Percentiles rank a stretch among this genome's conserved stretches.
These are phyloP conservation scores for Drosophila subpulchrella DNA, from an alignment of 1,140 invertebrate species.

Conservation along the genomic window DNA sequence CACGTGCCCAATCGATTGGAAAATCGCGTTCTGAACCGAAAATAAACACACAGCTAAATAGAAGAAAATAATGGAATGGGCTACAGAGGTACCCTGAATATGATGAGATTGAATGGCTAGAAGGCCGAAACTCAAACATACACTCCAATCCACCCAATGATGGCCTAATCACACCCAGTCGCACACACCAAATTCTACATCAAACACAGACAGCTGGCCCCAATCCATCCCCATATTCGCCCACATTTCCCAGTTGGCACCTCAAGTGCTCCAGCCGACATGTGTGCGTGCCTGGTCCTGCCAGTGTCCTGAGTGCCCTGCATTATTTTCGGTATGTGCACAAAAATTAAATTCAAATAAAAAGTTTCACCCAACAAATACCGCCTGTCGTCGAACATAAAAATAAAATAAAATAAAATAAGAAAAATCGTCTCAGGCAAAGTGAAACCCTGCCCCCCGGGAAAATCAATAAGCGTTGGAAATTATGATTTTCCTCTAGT, in stretches of 20 bases:
- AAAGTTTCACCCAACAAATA: slow-evolving; percentile 26
- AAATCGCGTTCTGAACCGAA: slow-evolving; percentile 81
- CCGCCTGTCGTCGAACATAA: slow-evolving; percentile 30
- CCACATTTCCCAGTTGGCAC: slow-evolving; percentile 57
- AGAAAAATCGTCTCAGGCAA: slow-evolving; percentile 18
- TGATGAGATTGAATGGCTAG: slow-evolving; percentile 24
- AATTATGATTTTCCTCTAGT: slow-evolving; percentile 42
- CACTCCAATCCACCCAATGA: slow-evolving; percentile 20
- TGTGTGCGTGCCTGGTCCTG: slow-evolving; percentile 43
- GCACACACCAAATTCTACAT: slow-evolving; percentile 58
- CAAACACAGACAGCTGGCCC: slow-evolving; percentile 60
- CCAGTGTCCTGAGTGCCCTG: slow-evolving; percentile 28
- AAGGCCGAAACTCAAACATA: slow-evolving; percentile 17
- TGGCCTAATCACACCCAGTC: slow-evolving; percentile 67
- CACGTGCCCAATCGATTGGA: slow-evolving; percentile 82
- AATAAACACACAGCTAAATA: slow-evolving; percentile 82
- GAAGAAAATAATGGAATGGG: slow-evolving; percentile 62
- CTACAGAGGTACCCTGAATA: neutral
- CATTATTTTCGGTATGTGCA: slow-evolving; percentile 31
- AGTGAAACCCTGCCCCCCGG: neutral
- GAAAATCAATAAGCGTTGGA: slow-evolving; percentile 41
- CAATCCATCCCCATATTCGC: neutral
- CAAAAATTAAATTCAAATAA: slow-evolving; percentile 54
- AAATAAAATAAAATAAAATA: neutral
- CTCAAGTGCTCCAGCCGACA: slow-evolving; percentile 71